phyloP scores from a whole-genome alignment of 2,888 invertebrate species.

The Pycnomerus fuliginosus region DNA sequence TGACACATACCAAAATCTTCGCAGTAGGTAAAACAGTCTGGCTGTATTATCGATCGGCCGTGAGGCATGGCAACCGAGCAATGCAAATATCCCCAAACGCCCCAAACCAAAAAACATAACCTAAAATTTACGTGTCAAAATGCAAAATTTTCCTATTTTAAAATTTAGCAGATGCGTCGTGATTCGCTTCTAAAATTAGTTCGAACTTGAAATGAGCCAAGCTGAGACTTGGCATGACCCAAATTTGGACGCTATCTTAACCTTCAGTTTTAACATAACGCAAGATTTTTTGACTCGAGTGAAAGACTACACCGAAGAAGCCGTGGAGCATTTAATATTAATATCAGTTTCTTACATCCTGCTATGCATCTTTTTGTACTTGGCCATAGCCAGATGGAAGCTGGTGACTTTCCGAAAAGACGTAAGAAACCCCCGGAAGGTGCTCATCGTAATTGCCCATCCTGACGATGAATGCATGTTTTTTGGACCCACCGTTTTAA shows the following conservation, averaged over 20 bases:
- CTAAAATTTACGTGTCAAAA: constrained; percentile 9
- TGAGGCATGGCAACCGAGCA: background rate
- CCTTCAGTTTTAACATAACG: no score
- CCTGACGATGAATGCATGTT: constrained; percentile 99
- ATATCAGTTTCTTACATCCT: constrained; percentile 56
- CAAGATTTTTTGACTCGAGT: constrained; percentile 13
- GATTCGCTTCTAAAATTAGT: constrained; percentile 40
- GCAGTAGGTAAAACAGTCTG: no score
- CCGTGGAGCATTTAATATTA: constrained; percentile 59
- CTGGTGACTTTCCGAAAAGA: constrained; percentile 56
- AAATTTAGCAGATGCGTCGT: constrained; percentile 33
- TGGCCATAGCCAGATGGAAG: constrained; percentile 49
- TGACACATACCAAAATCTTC: no score
- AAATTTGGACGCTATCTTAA: no score
- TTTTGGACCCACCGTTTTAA: constrained; percentile 86
- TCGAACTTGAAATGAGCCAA: constrained; percentile 45
- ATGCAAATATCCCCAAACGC: background rate
- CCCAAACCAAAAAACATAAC: no score
- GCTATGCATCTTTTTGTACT: constrained; percentile 56
- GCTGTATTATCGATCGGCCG: no score
- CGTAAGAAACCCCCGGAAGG: constrained; percentile 58
- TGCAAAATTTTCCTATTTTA: background rate
- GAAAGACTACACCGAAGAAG: constrained; percentile 53
- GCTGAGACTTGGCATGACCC: constrained; percentile 38
- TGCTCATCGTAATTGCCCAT: constrained; percentile 87